Base-by-base conservation (phyloP, 2,113 vertebrate genomes). In the Thalassoma bifasciatum region DNA sequence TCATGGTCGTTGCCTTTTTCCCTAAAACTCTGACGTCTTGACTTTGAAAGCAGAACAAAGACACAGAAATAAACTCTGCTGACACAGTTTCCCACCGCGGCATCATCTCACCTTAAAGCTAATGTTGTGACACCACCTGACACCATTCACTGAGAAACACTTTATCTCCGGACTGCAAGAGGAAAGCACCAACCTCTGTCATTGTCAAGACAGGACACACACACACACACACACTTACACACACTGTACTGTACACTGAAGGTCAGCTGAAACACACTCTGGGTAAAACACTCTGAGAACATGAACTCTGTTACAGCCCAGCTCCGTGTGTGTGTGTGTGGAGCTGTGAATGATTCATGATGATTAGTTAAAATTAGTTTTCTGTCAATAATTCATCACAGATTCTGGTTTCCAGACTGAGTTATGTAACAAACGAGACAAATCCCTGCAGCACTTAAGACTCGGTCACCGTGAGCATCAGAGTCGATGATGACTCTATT, bases 51-150 rank as follows among this genome's bases (percentile, higher is more conserved):
- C 2, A 1, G 0, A 44, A 50, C 52, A 58, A 52, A 40, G 49
- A 42, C 46, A 23, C 13, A 11, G 1, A 42, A 40, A 40, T 40
- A 40, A n/a, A 0, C 4, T 34, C 3, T 5, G n/a, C 3, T 44
- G 17, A 70, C 30, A 52, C 59, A 10, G 70, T 76, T 60, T 56
- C 52, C 47, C 8, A 26, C 38, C 58, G 21, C 72, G 38, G 72
- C 83, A 75, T 86, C 79, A 62, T 42, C 58, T 66, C 56, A 34
- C 77, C 72, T 76, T 61, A 52, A 34, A 77, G 49, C 68, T 62
- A 53, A 52, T 79, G 78, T 86, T 89, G 75, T 90, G 86, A 88
- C 85, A 78, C 65, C 73, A 40, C 44, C 72, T 83, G 88, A 88
- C 83, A 82, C 66, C 53, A 26, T 9, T 36, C 61, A 54, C 40